Evolutionary conservation across 1,140 invertebrate species (phyloP).

Genomic region (Cotesia vestalis): DNA sequence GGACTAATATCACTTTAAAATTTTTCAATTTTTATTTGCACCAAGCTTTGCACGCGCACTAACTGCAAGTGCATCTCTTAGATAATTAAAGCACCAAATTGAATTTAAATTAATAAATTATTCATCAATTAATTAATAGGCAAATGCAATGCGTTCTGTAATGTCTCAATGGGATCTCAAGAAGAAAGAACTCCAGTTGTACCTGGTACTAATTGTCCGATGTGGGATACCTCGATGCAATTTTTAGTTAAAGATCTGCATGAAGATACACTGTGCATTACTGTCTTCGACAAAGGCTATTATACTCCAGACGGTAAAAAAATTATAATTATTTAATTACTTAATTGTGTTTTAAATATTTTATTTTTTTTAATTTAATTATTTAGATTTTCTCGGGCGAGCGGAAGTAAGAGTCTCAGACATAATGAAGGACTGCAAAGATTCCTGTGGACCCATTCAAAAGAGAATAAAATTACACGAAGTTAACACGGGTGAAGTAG

Average conservation of each 20-base stretch:
- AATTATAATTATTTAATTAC: conserved; percentile 21
- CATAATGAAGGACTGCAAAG: conserved; percentile 71
- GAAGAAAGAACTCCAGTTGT: conserved; percentile 77
- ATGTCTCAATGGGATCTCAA: conserved; percentile 81
- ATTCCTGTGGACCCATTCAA: conserved; percentile 74
- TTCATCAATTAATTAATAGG: conserved; percentile 44
- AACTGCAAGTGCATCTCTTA: conserved; percentile 26
- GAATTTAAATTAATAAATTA: conserved; percentile 36
- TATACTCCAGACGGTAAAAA: conserved; percentile 80
- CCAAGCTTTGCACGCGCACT: too few species aligned
- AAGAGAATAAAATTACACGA: conserved; percentile 77
- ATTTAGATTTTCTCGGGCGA: conserved; percentile 78
- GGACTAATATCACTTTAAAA: neutral
- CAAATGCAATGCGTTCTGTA: conserved; percentile 76
- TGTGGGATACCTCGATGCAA: conserved; percentile 87
- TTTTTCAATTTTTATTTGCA: neutral
- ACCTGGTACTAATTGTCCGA: conserved; percentile 67
- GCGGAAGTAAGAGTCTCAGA: conserved; percentile 78
- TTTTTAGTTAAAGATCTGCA: conserved; percentile 79
- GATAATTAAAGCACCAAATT: too few species aligned
- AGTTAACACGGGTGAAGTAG: conserved; percentile 77
- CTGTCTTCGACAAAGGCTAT: conserved; percentile 80
- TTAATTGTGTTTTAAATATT: conserved; percentile 30
- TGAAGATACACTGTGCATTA: conserved; percentile 80
- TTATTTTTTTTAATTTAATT: conserved; percentile 14